These are phyloP conservation scores for Atlantisia rogersi DNA, from an alignment of 2,113 vertebrate genomes.

Conservation along the genomic window DNA sequence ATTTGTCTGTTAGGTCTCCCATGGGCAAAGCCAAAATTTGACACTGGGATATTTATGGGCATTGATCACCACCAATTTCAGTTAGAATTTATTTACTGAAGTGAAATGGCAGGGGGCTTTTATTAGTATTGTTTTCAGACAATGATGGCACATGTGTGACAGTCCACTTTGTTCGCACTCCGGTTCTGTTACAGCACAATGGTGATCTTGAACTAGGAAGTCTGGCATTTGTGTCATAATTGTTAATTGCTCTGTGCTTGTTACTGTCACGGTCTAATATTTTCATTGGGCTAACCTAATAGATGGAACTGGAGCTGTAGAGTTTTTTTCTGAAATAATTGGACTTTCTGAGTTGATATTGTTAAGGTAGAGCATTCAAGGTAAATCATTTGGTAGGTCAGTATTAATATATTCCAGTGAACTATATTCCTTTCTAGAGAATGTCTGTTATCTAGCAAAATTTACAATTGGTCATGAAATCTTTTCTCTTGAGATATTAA, in stretches of 20 bases:
- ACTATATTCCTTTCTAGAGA: background rate
- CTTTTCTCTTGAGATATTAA: background rate
- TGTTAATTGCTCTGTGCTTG: background rate
- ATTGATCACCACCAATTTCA: background rate
- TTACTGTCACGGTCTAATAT: background rate
- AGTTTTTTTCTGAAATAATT: background rate
- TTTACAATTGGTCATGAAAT: background rate
- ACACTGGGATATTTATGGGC: rapidly evolving
- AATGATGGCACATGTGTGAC: background rate
- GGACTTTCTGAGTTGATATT: background rate
- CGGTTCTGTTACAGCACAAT: background rate
- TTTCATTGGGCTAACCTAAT: background rate
- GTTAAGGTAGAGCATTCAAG: background rate
- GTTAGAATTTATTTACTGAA: background rate
- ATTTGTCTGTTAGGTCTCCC: background rate
- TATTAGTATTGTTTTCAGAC: background rate
- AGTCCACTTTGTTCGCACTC: background rate
- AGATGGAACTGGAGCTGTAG: background rate
- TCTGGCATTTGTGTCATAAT: background rate
- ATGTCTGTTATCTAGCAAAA: background rate
- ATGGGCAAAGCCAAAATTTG: background rate
- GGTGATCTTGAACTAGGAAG: background rate
- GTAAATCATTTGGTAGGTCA: background rate
- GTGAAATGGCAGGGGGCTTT: background rate
- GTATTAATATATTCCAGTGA: background rate